phyloP scores from a whole-genome alignment of 2,888 invertebrate genomes.

The Tuta absoluta region DNA sequence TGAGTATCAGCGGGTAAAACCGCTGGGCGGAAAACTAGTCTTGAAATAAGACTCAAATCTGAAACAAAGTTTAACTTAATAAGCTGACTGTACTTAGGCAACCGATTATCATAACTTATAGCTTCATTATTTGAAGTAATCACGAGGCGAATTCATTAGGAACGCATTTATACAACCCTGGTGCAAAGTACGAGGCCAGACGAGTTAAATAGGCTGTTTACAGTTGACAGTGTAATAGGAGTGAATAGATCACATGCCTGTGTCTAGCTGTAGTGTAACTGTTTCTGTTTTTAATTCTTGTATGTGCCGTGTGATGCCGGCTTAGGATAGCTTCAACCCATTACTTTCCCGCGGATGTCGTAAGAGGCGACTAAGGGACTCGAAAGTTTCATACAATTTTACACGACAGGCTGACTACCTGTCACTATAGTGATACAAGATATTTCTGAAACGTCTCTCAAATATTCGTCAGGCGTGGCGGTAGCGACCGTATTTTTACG shows the following conservation, averaged over 20 bases:
- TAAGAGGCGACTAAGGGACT: too few relatives aligned
- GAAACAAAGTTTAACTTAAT: not conserved
- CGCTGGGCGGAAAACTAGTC: too few relatives aligned
- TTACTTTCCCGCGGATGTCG: too few relatives aligned
- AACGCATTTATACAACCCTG: not conserved
- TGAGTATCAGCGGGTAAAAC: too few relatives aligned
- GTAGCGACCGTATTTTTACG: too few relatives aligned
- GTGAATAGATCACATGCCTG: constrained; percentile 35
- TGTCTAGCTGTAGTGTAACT: constrained; percentile 12
- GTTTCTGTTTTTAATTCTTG: not conserved
- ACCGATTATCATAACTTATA: constrained; percentile 10
- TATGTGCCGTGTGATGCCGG: not conserved
- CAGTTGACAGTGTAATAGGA: constrained; percentile 34
- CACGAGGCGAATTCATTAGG: constrained; percentile 16
- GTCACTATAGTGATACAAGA: too few relatives aligned
- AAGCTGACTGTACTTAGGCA: not conserved
- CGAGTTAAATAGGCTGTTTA: constrained; percentile 29
- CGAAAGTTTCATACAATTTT: too few relatives aligned
- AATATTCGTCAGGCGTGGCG: too few relatives aligned
- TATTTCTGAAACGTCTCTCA: too few relatives aligned
- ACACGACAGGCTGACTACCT: too few relatives aligned
- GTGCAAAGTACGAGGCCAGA: constrained; percentile 22
- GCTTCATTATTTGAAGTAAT: constrained; percentile 20
- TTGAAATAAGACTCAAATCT: not conserved
- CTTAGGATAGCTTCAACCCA: not conserved